Evolutionary conservation across 2,797 vertebrate genomes (phyloP).

Genomic region (Toxotes lorentzi): DNA sequence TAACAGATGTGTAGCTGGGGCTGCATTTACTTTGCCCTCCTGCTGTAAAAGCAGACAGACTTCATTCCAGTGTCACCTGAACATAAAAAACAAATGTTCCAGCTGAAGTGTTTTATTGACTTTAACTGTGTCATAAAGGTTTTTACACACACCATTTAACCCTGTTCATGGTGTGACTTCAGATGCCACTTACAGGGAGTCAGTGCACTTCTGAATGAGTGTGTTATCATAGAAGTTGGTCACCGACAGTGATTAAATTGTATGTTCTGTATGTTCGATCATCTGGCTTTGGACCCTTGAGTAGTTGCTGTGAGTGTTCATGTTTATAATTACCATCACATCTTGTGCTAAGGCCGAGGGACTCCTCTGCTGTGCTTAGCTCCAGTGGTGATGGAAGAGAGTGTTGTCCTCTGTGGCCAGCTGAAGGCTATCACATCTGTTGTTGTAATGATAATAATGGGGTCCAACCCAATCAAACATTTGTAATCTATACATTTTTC

Average conservation of each 20-base stretch:
- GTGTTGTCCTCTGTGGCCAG: slow-evolving; percentile 35
- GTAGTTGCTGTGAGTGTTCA: slow-evolving; percentile 38
- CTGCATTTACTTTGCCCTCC: background rate
- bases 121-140: slow-evolving; percentile 24
- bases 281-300: slow-evolving; percentile 7
- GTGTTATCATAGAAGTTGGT: slow-evolving; percentile 25
- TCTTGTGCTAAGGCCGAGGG: slow-evolving; percentile 46
- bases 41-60: background rate
- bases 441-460: slow-evolving; percentile 39
- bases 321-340: slow-evolving; percentile 69
- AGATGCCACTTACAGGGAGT: background rate
- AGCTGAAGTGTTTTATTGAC: slow-evolving; percentile 35
- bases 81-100: slow-evolving; percentile 29
- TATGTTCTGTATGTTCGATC: background rate
- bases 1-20: background rate
- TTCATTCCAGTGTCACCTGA: slow-evolving; percentile 16
- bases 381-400: slow-evolving; percentile 53
- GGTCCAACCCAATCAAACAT: slow-evolving; percentile 29
- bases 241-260: background rate
- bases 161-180: slow-evolving; percentile 17
- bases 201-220: slow-evolving; percentile 4
- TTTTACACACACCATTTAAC: slow-evolving; percentile 50
- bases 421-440: slow-evolving; percentile 59
- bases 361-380: slow-evolving; percentile 37
- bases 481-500: slow-evolving; percentile 33